Evolutionary conservation across 2,888 invertebrate species (phyloP).

Genomic region (Seira sanloemensis): DNA sequence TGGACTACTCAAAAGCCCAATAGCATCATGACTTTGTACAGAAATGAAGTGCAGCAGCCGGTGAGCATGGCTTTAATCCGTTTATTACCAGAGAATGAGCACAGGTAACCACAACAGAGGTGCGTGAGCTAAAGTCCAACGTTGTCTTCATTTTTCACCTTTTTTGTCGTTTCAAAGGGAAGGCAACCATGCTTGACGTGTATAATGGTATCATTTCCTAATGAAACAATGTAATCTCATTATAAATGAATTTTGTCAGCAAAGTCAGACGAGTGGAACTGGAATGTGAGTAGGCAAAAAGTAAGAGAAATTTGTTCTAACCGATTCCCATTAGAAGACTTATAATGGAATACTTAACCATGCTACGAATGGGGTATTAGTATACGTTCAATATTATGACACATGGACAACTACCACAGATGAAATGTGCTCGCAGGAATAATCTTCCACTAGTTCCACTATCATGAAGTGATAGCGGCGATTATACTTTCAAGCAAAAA

Average conservation of each 20-base stretch:
- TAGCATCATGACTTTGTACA: neutral
- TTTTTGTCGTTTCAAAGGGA: slow-evolving; percentile 8
- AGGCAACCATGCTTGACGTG: slow-evolving; percentile 32
- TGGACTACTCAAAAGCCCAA: neutral
- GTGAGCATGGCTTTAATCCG: slow-evolving; percentile 26
- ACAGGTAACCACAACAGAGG: slow-evolving; percentile 9
- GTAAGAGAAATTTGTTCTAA: too few relatives aligned
- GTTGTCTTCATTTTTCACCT: neutral
- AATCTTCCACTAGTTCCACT: too few relatives aligned
- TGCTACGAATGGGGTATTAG: too few relatives aligned
- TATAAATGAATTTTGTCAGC: slow-evolving; percentile 3
- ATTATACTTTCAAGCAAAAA: too few relatives aligned
- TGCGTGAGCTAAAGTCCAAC: neutral
- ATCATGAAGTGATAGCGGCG: too few relatives aligned
- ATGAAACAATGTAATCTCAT: slow-evolving; percentile 36
- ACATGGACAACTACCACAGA: too few relatives aligned
- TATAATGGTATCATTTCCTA: slow-evolving; percentile 32
- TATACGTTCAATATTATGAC: too few relatives aligned
- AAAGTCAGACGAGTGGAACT: neutral
- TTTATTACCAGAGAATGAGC: slow-evolving; percentile 6
- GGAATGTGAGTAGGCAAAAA: neutral
- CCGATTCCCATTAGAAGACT: too few relatives aligned
- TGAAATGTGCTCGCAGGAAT: neutral
- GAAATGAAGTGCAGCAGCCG: slow-evolving; percentile 21
- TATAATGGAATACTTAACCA: too few relatives aligned